These are phyloP conservation scores for Thumatha senex DNA, from an alignment of 2,888 invertebrate genomes.

Conservation along the genomic window DNA sequence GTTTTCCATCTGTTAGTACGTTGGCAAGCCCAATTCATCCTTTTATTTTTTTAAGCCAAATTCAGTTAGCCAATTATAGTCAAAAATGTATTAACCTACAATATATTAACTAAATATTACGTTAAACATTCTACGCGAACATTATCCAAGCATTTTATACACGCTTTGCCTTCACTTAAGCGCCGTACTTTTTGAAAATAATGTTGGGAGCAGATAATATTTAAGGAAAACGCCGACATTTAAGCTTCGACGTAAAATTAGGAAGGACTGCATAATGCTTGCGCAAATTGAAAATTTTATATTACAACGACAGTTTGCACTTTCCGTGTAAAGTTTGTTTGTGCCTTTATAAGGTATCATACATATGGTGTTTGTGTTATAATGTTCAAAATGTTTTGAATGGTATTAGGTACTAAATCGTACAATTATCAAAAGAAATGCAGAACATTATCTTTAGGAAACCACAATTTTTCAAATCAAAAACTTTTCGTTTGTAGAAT, in stretches of 20 bases:
- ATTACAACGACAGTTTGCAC: slow-evolving; percentile 5
- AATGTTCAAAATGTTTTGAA: too few species aligned
- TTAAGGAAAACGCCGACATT: slow-evolving; percentile 15
- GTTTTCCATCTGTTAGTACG: too few species aligned
- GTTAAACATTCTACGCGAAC: neutral
- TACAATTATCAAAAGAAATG: too few species aligned
- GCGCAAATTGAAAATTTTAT: slow-evolving; percentile 34
- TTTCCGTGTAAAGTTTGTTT: neutral
- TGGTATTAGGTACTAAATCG: too few species aligned
- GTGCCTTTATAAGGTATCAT: neutral
- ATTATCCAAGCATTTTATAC: slow-evolving; percentile 1
- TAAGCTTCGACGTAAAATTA: slow-evolving; percentile 19
- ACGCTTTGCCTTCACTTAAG: neutral
- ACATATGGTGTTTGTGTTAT: neutral
- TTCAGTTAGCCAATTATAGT: too few species aligned
- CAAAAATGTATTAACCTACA: neutral
- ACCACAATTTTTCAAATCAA: too few species aligned
- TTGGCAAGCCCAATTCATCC: neutral
- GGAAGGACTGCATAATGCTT: slow-evolving; percentile 15
- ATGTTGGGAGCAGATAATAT: slow-evolving; percentile 9
- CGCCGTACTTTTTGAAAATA: slow-evolving; percentile 10
- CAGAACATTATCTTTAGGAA: too few species aligned
- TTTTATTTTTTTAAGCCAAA: neutral
- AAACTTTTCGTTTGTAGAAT: too few species aligned
- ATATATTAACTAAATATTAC: neutral